Evolutionary conservation across 1,140 invertebrate genomes (phyloP), one percentile per base, ranked within the genome.

Genomic region (Eriosoma lanigerum): DNA sequence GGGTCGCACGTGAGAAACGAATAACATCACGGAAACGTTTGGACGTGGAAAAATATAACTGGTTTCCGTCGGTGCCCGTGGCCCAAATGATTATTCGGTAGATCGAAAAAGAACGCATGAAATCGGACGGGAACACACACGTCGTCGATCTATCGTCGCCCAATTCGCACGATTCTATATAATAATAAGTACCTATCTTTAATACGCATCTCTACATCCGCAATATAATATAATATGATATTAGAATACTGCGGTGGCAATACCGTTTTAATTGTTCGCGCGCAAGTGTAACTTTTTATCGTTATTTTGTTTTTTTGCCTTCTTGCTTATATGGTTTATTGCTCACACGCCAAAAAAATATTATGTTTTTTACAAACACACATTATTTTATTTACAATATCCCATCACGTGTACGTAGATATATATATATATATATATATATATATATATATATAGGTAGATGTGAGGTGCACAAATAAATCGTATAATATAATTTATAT

Each of bases 211-310:
- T n/a, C n/a, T n/a, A n/a, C n/a, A n/a, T n/a, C n/a, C n/a, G n/a
- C n/a, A n/a, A n/a, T n/a, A n/a, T n/a, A n/a, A n/a, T n/a, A 17
- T n/a, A 6, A 0, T 1, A n/a, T 9, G 6, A n/a, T 56, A 24
- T 56, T 12, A 56, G 4, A 5, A 13, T 4, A 12, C 8, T 56
- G 8, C 15, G 50, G 6, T 6, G 1, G 56, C 75, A 32, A 62
- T 60, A 46, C 75, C 75, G 75, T 78, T 78, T 78, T 62, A 76
- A 76, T 76, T 60, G 73, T 76, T 76, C 52, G 44, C 32, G 56
- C 62, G 32, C 32, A 8, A 38, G 8, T 38, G 3, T 38, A 38
- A 38, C 8, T 38, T 38, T 38, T 38, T 38, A 38, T 21, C 12
- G 19, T 17, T 19, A 58, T 10, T 19, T n/a, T 21, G 8, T 21